A percentile compares a stretch with the other conserved stretches of the same genome.
These are phyloP conservation scores for Aphaenogaster rudis DNA, from an alignment of 1,140 invertebrate genomes.

Conservation along the genomic window DNA sequence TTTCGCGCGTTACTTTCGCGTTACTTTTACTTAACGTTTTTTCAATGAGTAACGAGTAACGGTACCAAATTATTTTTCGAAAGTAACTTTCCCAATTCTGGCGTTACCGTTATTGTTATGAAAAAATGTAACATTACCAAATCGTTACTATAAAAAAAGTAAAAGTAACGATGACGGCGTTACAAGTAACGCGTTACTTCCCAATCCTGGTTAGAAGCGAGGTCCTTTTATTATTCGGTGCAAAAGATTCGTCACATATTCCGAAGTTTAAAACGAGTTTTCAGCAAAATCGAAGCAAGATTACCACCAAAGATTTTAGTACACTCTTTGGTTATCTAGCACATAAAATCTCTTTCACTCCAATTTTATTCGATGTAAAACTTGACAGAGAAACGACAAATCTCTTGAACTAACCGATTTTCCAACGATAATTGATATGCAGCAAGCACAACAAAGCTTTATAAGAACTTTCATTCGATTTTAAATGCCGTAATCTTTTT, in stretches of 20 bases:
- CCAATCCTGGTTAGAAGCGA: not conserved
- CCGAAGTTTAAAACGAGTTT: not conserved
- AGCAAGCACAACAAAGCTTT: not conserved
- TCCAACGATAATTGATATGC: not conserved
- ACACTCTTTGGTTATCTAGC: not conserved
- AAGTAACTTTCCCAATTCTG: too few relatives aligned
- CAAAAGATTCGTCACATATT: not conserved
- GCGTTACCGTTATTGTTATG: too few relatives aligned
- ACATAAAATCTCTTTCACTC: not conserved
- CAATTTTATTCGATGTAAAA: not conserved
- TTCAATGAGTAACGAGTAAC: too few relatives aligned
- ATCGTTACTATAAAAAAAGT: too few relatives aligned
- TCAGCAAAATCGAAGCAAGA: not conserved
- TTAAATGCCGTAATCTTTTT: not conserved
- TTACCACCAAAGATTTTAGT: not conserved
- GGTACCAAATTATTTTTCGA: too few relatives aligned
- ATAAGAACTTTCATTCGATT: not conserved
- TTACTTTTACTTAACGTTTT: too few relatives aligned
- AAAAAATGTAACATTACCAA: too few relatives aligned
- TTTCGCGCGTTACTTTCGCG: too few relatives aligned
- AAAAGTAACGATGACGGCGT: too few relatives aligned
- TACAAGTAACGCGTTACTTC: too few relatives aligned
- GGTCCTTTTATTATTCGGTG: not conserved
- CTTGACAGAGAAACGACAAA: not conserved
- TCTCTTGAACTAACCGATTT: not conserved